Percentiles rank a stretch among this genome's conserved stretches.
Conservation (phyloP, 2,113 vertebrate genomes). For the Oncorhynchus masou region DNA sequence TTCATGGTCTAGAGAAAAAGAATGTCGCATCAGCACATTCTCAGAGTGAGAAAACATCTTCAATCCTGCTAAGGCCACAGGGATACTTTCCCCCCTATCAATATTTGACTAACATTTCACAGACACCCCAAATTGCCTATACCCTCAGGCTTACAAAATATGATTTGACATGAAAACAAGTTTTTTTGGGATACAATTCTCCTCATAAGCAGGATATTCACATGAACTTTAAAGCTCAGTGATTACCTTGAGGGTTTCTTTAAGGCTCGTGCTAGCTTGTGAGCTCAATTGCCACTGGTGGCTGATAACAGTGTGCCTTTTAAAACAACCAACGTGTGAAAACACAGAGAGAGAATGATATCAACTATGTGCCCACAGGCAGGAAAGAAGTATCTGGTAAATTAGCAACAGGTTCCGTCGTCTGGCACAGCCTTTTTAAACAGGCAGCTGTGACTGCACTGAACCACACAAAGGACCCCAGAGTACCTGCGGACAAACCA, state of each 20-base stretch:
- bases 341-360: neutral
- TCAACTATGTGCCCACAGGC: too few relatives aligned
- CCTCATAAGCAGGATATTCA: too few relatives aligned
- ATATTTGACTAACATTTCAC: neutral
- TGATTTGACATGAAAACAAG: constrained; percentile 11
- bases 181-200: too few relatives aligned
- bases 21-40: neutral
- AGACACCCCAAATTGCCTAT: neutral
- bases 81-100: neutral
- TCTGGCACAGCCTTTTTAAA: constrained; percentile 20
- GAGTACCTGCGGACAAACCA: constrained; percentile 5
- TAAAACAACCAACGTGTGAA: neutral
- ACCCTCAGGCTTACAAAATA: neutral
- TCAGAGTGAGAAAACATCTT: neutral
- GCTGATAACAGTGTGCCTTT: constrained; percentile 6
- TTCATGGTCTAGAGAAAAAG: neutral
- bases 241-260: constrained; percentile 1
- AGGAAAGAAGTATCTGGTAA: constrained; percentile 14
- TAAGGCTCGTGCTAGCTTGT: constrained; percentile 1
- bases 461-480: constrained; percentile 21
- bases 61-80: neutral
- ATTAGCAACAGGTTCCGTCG: constrained; percentile 31
- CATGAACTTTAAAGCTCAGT: neutral
- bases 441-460: neutral
- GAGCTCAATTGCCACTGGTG: neutral